These are phyloP conservation scores for Calypte anna DNA, from an alignment of 2,113 vertebrate species.

Conservation along the genomic window DNA sequence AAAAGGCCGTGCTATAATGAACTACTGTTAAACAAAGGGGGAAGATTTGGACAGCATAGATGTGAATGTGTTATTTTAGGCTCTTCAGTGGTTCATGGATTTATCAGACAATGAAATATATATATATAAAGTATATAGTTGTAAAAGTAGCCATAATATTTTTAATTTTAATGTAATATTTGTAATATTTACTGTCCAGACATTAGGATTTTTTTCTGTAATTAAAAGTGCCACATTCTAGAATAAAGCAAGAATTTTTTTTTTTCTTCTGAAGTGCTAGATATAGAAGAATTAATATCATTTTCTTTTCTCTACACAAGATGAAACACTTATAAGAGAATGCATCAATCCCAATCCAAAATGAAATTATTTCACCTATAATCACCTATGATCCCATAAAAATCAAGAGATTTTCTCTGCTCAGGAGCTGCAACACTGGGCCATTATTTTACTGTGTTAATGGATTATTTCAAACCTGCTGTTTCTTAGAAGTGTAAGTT, in stretches of 20 bases:
- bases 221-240: background rate
- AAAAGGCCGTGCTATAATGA: background rate
- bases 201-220: background rate
- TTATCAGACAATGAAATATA: background rate
- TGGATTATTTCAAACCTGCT: background rate
- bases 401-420: background rate
- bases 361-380: background rate
- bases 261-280: background rate
- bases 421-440: background rate
- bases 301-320: background rate
- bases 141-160: background rate
- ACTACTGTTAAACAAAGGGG: background rate
- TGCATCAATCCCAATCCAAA: background rate
- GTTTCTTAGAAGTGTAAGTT: background rate
- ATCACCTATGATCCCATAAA: background rate
- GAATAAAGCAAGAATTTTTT: background rate
- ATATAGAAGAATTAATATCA: background rate
- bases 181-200: background rate
- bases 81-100: background rate
- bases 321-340: background rate
- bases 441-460: background rate
- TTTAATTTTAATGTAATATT: background rate
- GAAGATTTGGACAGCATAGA: background rate
- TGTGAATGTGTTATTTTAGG: background rate
- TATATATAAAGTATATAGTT: too few relatives aligned